Evolutionary conservation across 2,797 vertebrate species (phyloP).

Genomic region (Sciurus carolinensis): DNA sequence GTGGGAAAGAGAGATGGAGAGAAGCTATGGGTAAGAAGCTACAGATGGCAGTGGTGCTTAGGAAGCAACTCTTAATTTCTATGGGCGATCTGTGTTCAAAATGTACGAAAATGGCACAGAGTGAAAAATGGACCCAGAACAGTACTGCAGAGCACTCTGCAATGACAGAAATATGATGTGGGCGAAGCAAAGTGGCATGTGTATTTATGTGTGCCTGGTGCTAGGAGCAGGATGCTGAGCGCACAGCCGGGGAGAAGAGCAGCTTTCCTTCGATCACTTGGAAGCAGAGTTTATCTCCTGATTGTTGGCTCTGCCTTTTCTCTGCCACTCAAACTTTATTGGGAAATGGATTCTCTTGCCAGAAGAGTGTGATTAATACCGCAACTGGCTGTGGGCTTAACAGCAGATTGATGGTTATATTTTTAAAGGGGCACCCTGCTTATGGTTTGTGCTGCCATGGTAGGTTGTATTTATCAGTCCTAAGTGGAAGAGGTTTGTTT

Average conservation of each 20-base stretch:
- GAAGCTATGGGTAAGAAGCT: not conserved
- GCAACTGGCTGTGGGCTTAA: conserved; percentile 71
- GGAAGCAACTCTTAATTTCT: conserved; percentile 51
- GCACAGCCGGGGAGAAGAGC: conserved; percentile 71
- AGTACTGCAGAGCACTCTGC: not conserved
- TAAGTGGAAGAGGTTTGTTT: conserved; percentile 50
- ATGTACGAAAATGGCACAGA: not conserved
- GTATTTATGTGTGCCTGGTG: conserved; percentile 69
- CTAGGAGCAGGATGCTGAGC: conserved; percentile 49
- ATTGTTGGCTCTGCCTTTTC: conserved; percentile 81
- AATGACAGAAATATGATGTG: not conserved
- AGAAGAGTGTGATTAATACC: conserved; percentile 82
- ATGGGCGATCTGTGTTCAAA: conserved; percentile 48
- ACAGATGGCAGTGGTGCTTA: not conserved
- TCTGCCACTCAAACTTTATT: conserved; percentile 84
- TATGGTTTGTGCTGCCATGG: not conserved
- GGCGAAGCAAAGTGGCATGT: not conserved
- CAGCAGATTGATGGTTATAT: conserved; percentile 78
- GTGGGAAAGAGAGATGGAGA: not conserved
- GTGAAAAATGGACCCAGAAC: conserved; percentile 24
- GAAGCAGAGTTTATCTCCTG: conserved; percentile 75
- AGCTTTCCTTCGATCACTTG: conserved; percentile 71
- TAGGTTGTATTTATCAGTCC: conserved; percentile 56
- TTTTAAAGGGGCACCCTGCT: conserved; percentile 78
- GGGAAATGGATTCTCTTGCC: conserved; percentile 83